Evolutionary conservation across 2,797 vertebrate genomes (phyloP), one percentile per base, ranked within the genome.

Genomic region (Pangasius krempfi): DNA sequence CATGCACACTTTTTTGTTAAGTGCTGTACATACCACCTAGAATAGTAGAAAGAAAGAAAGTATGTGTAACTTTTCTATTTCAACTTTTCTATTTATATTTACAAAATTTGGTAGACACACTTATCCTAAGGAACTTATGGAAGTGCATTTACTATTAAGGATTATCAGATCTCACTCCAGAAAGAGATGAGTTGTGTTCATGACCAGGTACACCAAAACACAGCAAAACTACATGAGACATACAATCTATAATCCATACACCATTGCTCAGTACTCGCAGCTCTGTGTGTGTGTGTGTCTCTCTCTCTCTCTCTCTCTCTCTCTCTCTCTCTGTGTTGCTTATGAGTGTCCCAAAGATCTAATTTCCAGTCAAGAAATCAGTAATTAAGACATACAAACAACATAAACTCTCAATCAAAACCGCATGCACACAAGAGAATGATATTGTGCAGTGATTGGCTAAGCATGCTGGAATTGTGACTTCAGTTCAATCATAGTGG

Each of bases 401-500:
- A 85, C 64, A 76, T 52, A 44, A 58, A 52, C 76, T 81, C 16
- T 10, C 30, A 16, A 82, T 66, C 64, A 22, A 60, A 79, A 80
- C 52, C 44, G 40, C 30, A 68, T n/a, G 30, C 66, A 68, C 30
- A 33, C 18, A 79, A 56, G 37, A 70, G 33, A 25, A 47, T 88
- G 86, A 87, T 85, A 52, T 64, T 90, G 83, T n/a, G 30, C 88
- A 88, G 88, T 33, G 62, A 89, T 88, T 91, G 86, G 80, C 58
- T 75, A 88, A 86, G 76, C 78, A 80, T 56, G 60, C 52, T 81
- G 80, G 47, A 85, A 84, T 87, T 79, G 12, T 80, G 79, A 91
- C 89, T 85, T 85, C 84, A 52, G 81, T 89, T 87, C 54, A 83
- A 92, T 90, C 86, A 83, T 83, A 44, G 76, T 86, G 90, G 89